Conservation (phyloP, 1,140 invertebrate species). For the Anadara kagoshimensis region DNA sequence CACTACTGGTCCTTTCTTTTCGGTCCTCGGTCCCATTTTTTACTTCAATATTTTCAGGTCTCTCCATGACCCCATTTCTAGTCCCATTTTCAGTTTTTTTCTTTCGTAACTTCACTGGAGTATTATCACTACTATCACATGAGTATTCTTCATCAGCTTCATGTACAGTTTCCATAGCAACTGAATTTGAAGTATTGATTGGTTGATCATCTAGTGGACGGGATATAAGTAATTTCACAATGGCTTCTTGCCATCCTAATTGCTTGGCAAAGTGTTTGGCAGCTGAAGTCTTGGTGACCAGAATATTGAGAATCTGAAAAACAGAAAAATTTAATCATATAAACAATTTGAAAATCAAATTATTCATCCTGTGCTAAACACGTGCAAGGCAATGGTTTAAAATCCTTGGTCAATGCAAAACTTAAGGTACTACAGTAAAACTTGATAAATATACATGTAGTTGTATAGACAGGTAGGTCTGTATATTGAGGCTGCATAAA, state of each 20-base stretch:
- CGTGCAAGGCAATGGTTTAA: no score
- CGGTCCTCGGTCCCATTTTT: no score
- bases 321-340: no score
- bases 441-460: no score
- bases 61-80: neutral
- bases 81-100: neutral
- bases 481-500: no score
- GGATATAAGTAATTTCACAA: conserved; percentile 69
- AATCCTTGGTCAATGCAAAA: no score
- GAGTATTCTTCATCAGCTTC: neutral
- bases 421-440: no score
- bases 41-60: neutral
- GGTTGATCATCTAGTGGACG: conserved; percentile 16
- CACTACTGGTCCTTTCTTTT: neutral
- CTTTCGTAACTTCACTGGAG: neutral
- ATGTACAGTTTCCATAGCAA: conserved; percentile 6
- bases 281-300: conserved; percentile 59
- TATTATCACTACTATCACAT: neutral
- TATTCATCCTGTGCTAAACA: no score
- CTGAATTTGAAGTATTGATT: conserved; percentile 6
- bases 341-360: no score
- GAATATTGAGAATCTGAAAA: conserved; percentile 60
- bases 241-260: conserved; percentile 79
- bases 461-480: no score
- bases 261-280: conserved; percentile 70